phyloP scores from a whole-genome alignment of 1,140 invertebrate genomes.

The Homalodisca vitripennis region DNA sequence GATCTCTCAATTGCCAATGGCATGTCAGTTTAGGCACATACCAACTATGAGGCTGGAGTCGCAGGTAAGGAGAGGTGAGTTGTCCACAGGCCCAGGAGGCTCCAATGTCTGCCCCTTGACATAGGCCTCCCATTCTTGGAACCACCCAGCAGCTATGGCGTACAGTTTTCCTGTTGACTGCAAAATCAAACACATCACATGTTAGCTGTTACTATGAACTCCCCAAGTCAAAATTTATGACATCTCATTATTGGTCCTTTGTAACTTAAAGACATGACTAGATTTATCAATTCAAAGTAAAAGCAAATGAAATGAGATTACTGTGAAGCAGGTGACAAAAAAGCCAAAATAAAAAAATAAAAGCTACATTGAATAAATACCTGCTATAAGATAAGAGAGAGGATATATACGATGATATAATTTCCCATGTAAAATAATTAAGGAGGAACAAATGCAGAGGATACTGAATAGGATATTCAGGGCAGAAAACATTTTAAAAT shows the following conservation, averaged over 20 bases:
- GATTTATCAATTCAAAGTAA: background rate
- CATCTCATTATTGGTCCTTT: background rate
- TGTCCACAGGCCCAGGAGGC: constrained; percentile 85
- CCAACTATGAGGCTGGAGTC: constrained; percentile 35
- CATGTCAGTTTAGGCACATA: no score
- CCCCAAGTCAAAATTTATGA: background rate
- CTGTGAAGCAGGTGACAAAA: background rate
- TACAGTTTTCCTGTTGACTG: constrained; percentile 60
- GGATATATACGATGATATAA: no score
- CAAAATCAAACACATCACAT: background rate
- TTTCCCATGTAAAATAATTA: no score
- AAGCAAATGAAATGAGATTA: background rate
- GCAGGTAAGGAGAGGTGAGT: constrained; percentile 64
- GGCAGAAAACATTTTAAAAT: no score
- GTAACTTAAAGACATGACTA: background rate
- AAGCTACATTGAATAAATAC: no score
- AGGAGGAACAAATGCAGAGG: no score
- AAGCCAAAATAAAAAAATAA: background rate
- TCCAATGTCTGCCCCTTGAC: constrained; percentile 71
- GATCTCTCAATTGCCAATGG: background rate
- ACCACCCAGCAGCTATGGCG: constrained; percentile 86
- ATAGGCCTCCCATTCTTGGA: constrained; percentile 88
- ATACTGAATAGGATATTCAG: no score
- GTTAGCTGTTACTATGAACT: background rate
- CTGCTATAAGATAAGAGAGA: no score